Evolutionary conservation across 2,797 vertebrate species (phyloP).

Genomic region (Gymnothorax javanicus): DNA sequence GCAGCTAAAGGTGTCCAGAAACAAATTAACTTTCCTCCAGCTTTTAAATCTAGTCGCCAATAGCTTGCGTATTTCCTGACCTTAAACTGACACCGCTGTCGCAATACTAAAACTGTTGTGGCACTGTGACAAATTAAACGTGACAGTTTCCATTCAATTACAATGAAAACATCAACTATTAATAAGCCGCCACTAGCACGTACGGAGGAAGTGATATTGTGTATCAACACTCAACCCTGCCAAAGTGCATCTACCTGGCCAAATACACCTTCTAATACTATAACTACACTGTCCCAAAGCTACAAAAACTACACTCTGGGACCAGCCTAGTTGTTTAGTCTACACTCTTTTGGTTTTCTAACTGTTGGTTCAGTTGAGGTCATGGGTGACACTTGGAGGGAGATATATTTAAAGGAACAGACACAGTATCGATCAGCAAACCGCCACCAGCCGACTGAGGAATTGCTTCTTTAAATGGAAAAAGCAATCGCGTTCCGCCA

Average conservation of each 20-base stretch:
- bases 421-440: neutral
- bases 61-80: neutral
- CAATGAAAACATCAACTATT: constrained; percentile 18
- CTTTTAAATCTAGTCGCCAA: neutral
- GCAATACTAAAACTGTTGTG: neutral
- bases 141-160: constrained; percentile 19
- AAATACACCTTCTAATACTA: no score
- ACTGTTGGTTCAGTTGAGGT: neutral
- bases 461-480: neutral
- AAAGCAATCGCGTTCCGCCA: neutral
- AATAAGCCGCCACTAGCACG: neutral
- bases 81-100: neutral
- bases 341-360: neutral
- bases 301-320: neutral
- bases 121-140: neutral
- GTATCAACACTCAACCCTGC: neutral
- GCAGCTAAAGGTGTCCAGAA: constrained; percentile 57
- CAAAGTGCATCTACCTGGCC: neutral
- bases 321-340: neutral
- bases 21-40: neutral
- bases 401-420: neutral
- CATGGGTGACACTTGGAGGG: neutral
- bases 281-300: no score
- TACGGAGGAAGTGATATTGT: constrained; percentile 53
- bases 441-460: neutral